A percentile compares a stretch with the other conserved stretches of the same genome.
Evolutionary conservation across 1,140 invertebrate genomes (phyloP).

Genomic region (Panulirus ornatus): DNA sequence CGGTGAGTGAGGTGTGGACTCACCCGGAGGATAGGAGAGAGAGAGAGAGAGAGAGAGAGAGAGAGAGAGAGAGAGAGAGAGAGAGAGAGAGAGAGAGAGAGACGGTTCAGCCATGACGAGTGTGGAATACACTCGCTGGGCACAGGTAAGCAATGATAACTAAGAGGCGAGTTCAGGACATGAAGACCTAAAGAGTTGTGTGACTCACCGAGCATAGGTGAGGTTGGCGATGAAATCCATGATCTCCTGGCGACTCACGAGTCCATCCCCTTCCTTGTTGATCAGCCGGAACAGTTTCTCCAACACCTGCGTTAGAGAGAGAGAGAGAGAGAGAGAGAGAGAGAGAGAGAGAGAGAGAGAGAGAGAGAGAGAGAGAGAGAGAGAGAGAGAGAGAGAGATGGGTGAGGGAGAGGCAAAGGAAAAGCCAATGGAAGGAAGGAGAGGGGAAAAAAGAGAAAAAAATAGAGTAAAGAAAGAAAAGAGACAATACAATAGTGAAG

Average conservation of each 20-base stretch:
- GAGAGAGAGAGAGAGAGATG: neutral
- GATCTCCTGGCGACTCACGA: conserved; percentile 47
- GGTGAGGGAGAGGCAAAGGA: neutral
- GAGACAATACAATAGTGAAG: neutral
- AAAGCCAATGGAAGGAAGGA: neutral
- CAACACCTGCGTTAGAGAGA: conserved; percentile 50
- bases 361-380: neutral
- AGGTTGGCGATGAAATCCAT: conserved; percentile 67
- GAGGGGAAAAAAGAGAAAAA: neutral
- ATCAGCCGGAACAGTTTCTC: conserved; percentile 57
- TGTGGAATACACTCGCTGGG: neutral
- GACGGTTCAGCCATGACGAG: neutral
- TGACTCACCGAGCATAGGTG: conserved; percentile 59
- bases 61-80: neutral
- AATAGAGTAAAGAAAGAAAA: neutral
- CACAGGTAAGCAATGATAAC: neutral
- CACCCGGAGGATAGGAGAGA: neutral
- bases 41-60: neutral
- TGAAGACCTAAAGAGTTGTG: no score
- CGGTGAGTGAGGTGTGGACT: neutral
- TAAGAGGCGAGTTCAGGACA: neutral
- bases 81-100: neutral
- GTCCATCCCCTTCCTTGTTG: conserved; percentile 52
- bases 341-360: neutral
- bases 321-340: neutral